Evolutionary conservation across 2,113 vertebrate genomes (phyloP), one percentile per base, ranked within the genome.

Genomic region (Leucoraja erinaceus): DNA sequence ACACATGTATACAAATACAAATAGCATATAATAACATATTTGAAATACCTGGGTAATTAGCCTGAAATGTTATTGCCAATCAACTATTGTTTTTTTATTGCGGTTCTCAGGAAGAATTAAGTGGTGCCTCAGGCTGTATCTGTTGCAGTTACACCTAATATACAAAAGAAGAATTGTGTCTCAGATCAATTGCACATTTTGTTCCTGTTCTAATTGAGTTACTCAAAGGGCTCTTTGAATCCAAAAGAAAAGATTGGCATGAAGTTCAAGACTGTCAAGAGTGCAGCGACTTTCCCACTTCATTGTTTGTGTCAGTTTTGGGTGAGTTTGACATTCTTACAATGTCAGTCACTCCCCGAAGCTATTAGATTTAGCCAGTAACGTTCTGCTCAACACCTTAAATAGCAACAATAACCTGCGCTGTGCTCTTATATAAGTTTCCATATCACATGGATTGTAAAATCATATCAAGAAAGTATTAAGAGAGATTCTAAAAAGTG

Each of bases 171-270:
- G 56, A 28, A 61, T 61, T 31, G 83, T 56, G 54, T 63, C 83
- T 86, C 83, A 61, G 25, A 86, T 86, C 28, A 86, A 31, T 86
- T 31, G n/a, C 83, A 86, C 56, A 86, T 59, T n/a, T 86, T 86
- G 56, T 86, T 86, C 56, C n/a, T 61, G 78, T 86, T 28, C 22
- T 86, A 86, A 63, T 28, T 61, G 56, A 61, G 11, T 63, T 86
- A 63, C 25, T 61, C 25, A 86, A 86, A 86, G 63, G 28, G 83
- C 56, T 59, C 31, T 61, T n/a, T 61, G 56, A 86, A 86, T 86
- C 56, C 56, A 25, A 61, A 86, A 86, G 3, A 86, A 63, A 86
- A 86, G 25, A 11, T 86, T 63, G 83, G n/a, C 83, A 61, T 22
- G 22, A 72, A 72, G 56, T 63, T 86, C 28, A 63, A 84, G 54